Evolutionary conservation across 2,888 invertebrate species (phyloP).

Genomic region (Cybosia mesomella): DNA sequence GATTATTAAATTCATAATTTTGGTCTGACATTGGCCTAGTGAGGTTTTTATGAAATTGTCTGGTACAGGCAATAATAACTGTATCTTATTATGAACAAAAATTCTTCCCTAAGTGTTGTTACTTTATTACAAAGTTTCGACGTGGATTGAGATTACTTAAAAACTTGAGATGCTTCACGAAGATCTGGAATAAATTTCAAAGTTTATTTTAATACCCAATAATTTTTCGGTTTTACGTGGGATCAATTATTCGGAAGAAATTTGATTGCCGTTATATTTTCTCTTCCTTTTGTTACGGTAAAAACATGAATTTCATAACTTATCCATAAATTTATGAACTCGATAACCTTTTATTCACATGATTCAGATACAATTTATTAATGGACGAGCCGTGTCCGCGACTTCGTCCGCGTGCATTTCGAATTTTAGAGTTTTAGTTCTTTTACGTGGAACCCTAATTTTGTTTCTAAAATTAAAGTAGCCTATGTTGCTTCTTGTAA

Average conservation of each 20-base stretch:
- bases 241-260: slow-evolving; percentile 35
- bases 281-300: not conserved
- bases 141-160: slow-evolving; percentile 71
- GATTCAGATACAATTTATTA: too few relatives aligned
- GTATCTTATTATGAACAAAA: slow-evolving; percentile 58
- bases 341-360: not conserved
- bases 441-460: too few relatives aligned
- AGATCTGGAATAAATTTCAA: slow-evolving; percentile 63
- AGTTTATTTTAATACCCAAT: slow-evolving; percentile 51
- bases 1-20: too few relatives aligned
- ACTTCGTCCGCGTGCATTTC: too few relatives aligned
- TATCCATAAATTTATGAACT: not conserved
- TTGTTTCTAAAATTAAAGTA: too few relatives aligned
- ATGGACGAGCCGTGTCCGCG: too few relatives aligned
- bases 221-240: slow-evolving; percentile 37
- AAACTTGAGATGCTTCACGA: slow-evolving; percentile 65
- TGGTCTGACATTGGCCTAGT: not conserved
- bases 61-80: slow-evolving; percentile 29
- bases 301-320: not conserved
- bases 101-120: slow-evolving; percentile 59
- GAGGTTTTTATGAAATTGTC: not conserved
- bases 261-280: slow-evolving; percentile 18
- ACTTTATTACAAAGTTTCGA: slow-evolving; percentile 73
- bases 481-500: too few relatives aligned
- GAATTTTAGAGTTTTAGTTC: too few relatives aligned